Percentiles rank a stretch among this genome's conserved stretches.
Conservation (phyloP, 2,888 invertebrate species). For the Copidosoma aretas region DNA sequence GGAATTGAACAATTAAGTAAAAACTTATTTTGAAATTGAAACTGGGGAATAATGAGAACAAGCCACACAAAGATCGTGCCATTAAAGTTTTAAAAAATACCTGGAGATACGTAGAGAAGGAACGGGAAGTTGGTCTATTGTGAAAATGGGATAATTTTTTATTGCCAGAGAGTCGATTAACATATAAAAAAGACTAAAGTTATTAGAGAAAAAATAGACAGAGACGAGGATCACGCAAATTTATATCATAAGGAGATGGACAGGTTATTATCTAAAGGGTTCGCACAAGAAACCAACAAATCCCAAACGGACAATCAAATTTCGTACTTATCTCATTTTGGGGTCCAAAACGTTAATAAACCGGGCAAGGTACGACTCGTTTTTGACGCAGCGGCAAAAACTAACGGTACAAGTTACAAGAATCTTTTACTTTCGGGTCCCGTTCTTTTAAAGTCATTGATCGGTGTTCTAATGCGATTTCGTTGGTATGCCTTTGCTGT, state of each 20-base stretch:
- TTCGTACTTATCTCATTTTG: conserved; percentile 19
- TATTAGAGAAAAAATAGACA: conserved; percentile 10
- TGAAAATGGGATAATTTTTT: neutral
- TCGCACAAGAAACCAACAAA: neutral
- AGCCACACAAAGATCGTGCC: neutral
- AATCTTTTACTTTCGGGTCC: too few species aligned
- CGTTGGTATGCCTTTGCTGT: too few species aligned
- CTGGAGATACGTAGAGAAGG: neutral
- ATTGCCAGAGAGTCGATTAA: neutral
- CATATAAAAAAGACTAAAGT: neutral
- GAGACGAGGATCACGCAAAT: conserved; percentile 1
- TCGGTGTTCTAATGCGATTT: too few species aligned
- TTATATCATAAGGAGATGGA: conserved; percentile 11
- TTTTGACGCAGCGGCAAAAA: neutral
- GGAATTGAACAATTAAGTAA: too few species aligned
- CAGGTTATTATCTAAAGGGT: neutral
- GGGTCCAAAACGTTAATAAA: conserved; percentile 1
- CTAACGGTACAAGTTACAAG: neutral
- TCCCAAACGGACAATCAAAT: neutral
- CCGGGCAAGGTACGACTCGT: conserved; percentile 3
- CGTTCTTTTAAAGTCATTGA: too few species aligned
- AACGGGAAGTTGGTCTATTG: conserved; percentile 8
- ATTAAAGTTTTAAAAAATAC: conserved; percentile 4
- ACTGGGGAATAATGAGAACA: too few species aligned
- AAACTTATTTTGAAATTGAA: too few species aligned